Percentiles rank a stretch among this genome's conserved stretches.
These are phyloP conservation scores for Noctua janthe DNA, from an alignment of 2,888 invertebrate species.

Conservation along the genomic window DNA sequence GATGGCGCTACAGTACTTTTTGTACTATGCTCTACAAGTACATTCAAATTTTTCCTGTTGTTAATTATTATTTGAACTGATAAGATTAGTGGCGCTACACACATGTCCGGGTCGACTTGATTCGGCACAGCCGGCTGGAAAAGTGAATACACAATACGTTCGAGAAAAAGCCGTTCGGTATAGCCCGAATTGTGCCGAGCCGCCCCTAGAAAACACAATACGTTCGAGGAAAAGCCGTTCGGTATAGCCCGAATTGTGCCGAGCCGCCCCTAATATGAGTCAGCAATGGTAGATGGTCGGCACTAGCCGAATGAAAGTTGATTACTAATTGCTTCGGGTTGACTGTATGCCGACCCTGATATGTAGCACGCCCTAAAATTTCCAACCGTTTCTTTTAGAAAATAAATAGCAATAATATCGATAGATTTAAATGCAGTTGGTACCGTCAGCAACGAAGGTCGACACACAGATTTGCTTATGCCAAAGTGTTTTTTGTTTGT, in stretches of 20 bases:
- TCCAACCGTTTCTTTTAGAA: background rate
- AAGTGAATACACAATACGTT: background rate
- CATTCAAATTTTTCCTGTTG: background rate
- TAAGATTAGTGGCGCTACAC: background rate
- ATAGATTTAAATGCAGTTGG: slow-evolving; percentile 24
- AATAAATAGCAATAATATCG: background rate
- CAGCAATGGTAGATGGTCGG: background rate
- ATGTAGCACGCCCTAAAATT: background rate
- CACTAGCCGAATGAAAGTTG: background rate
- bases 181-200: background rate
- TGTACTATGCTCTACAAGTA: background rate
- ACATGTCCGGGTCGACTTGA: background rate
- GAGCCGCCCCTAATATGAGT: background rate
- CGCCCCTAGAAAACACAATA: background rate
- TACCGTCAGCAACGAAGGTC: slow-evolving; percentile 9
- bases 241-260: background rate
- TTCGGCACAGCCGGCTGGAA: background rate
- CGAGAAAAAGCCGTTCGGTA: background rate
- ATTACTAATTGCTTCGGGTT: background rate
- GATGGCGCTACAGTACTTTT: no score
- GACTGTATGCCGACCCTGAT: background rate
- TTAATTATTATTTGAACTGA: background rate
- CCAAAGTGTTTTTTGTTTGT: background rate
- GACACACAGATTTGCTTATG: background rate
- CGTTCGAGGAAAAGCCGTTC: background rate